A percentile compares a stretch with the other conserved stretches of the same genome.
Conservation (phyloP, 2,113 vertebrate species). For the Poicephalus gulielmi region DNA sequence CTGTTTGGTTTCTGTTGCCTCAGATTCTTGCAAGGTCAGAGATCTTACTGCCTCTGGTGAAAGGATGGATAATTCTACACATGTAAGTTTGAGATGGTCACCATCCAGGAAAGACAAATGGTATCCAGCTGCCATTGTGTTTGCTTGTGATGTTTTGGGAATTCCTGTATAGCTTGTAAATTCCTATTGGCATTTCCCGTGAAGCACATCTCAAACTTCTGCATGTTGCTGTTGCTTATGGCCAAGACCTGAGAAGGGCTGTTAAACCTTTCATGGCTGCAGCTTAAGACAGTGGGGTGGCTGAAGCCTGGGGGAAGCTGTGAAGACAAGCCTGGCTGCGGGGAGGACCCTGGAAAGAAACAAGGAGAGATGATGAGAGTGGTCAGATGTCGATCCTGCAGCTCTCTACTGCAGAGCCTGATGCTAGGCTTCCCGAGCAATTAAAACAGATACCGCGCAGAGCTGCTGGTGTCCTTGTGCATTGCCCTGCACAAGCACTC, state of each 20-base stretch:
- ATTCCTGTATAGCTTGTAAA: background rate
- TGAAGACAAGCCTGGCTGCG: background rate
- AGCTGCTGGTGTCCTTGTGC: background rate
- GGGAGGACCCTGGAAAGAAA: background rate
- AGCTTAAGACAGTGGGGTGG: background rate
- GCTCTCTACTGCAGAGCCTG: background rate
- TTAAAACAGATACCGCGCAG: background rate
- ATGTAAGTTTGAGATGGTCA: background rate
- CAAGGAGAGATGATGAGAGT: background rate
- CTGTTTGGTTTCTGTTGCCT: background rate
- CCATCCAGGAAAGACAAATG: constrained; percentile 1
- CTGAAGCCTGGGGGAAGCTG: background rate
- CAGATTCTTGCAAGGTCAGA: background rate
- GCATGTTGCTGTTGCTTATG: background rate
- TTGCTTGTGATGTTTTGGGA: constrained; percentile 5
- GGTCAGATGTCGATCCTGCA: background rate
- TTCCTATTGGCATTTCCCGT: background rate
- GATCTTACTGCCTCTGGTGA: background rate
- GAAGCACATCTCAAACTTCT: background rate
- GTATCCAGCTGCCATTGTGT: background rate
- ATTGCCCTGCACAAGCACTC: background rate
- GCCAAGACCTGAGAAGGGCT: background rate
- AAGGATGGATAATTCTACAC: background rate
- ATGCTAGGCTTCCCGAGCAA: background rate
- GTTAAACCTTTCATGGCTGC: background rate